Base-by-base conservation (phyloP, 2,888 invertebrate genomes). In the Heteromyza rotundicornis region DNA sequence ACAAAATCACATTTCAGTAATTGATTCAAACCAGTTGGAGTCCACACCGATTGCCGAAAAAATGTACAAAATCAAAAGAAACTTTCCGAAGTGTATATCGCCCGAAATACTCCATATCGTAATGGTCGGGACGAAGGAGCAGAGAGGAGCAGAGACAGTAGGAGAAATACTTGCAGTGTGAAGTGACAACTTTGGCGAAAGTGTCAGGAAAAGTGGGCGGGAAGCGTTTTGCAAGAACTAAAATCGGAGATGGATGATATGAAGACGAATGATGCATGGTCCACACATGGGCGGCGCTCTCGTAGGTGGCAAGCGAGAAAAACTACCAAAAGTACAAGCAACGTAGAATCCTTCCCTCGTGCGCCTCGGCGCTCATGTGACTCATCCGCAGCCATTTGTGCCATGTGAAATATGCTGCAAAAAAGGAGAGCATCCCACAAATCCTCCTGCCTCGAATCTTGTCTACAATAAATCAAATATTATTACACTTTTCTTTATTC, bases 401-500 rank as follows among this genome's bases (percentile, higher is more conserved):
- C 67, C 64, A 70, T 57, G 66, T 68, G 67, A 68, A 68, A 68
- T 70, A 67, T 68, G 68, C 56, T 64, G 50, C 57, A 32, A 63
- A 65, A 60, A 58, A 40, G 36, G 22, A 44, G 23, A 19, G 44
- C 27, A 52, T 16, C 62, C 36, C 67, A 68, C 70, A 77, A 70
- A 78, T 78, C 78, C 80, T 78, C 71, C n/a, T n/a, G n/a, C n/a
- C 81, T 80, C 76, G 79, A 81, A 81, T 82, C 81, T 80, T 82
- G 82, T 82, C 82, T 77, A 78, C 79, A 82, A 82, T 82, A 82
- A 82, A 82, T 82, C 82, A 82, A 82, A 82, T 82, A 82, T 82
- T 82, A 82, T 82, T 82, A 82, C 81, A 81, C 79, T 82, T 82
- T 82, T 82, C 82, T 82, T 82, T 81, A 82, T 82, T 80, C 78